Base-by-base conservation (phyloP, 2,888 invertebrate genomes). In the Panzeria rudis region DNA sequence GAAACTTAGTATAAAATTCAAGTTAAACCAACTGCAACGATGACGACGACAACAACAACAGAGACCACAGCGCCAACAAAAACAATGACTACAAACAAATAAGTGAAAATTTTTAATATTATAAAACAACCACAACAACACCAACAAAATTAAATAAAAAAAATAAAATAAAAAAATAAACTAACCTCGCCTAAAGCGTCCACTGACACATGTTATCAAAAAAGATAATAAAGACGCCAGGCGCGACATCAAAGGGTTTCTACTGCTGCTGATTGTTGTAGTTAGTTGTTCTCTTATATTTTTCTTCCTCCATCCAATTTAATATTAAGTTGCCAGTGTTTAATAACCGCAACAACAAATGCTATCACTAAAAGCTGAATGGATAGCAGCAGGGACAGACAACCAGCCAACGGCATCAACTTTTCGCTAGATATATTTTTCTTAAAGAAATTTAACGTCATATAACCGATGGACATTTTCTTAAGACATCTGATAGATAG, bases 161-260 rank as follows among this genome's bases (percentile, higher is more conserved):
- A 52, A 44, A 44, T 13, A 35, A 29, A 23, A 32, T 2, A 35
- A 8, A 20, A 72, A 23, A 52, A 52, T 47, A 50, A 54, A 76
- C 79, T 77, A 83, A 86, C 86, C 86, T 84, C 83, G 86, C 83
- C 84, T 86, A 82, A 83, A 86, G 86, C 83, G 86, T 86, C 84
- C 73, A 83, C 83, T 85, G 87, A 87, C 86, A 86, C 79, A 79
- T 81, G 83, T 84, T 87, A 86, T 87, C 87, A 64, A 25, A 78
- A 69, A 86, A 88, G 90, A 90, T 90, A 90, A 90, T 90, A 87
- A 90, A 90, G 90, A 90, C 90, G 91, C 90, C 90, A 90, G 83
- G 86, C 87, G 87, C 89, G 87, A 87, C 89, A 88, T 89, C 87
- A 88, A 88, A 86, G 86, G 86, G 83, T 84, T 87, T 20, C n/a